Percentiles rank a stretch among this genome's conserved stretches.
Evolutionary conservation across 2,113 vertebrate species (phyloP).

Genomic region (Epinephelus fuscoguttatus): DNA sequence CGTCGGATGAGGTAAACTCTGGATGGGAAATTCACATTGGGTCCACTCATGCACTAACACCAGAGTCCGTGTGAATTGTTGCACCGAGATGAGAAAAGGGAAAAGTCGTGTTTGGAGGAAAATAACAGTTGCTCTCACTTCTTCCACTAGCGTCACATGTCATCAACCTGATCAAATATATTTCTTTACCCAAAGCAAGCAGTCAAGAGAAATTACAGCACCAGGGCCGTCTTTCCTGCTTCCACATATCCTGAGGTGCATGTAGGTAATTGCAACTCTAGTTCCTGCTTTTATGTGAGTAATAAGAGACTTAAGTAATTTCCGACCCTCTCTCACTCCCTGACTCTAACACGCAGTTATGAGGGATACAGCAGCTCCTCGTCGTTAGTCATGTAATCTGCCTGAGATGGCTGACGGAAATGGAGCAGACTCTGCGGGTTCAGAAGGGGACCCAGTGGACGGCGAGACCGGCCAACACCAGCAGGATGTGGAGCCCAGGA

Average conservation of each 20-base stretch:
- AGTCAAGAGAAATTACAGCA: constrained; percentile 15
- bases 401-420: constrained; percentile 37
- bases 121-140: constrained; percentile 31
- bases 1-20: constrained; percentile 30
- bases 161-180: background rate
- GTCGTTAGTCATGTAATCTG: constrained; percentile 37
- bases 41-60: constrained; percentile 49
- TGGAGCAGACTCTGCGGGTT: constrained; percentile 48
- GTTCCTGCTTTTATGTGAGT: constrained; percentile 57
- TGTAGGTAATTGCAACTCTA: constrained; percentile 47
- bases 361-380: constrained; percentile 42
- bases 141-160: constrained; percentile 5
- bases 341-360: constrained; percentile 4
- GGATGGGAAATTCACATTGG: constrained; percentile 44
- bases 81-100: constrained; percentile 34
- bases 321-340: constrained; percentile 38
- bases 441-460: constrained; percentile 35
- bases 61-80: constrained; percentile 13
- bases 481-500: constrained; percentile 64
- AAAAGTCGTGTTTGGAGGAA: constrained; percentile 14
- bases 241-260: constrained; percentile 42
- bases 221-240: background rate
- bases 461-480: constrained; percentile 51
- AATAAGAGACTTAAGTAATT: constrained; percentile 53
- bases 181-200: constrained; percentile 3